These are phyloP conservation scores for Psittacus erithacus DNA, from an alignment of 2,113 vertebrate species.

Conservation along the genomic window DNA sequence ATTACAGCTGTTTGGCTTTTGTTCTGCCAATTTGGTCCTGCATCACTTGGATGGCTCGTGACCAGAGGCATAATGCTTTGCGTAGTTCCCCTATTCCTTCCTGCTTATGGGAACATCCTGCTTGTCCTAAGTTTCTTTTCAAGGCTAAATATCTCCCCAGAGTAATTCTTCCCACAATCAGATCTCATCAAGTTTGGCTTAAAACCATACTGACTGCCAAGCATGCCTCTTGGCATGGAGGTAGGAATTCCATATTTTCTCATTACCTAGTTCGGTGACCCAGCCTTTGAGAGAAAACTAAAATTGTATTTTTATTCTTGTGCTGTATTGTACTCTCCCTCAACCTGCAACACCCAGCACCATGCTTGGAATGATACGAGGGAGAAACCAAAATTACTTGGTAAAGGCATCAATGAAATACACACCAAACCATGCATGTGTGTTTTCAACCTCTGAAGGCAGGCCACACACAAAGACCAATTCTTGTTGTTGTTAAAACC, in stretches of 20 bases:
- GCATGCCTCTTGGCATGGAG: constrained; percentile 77
- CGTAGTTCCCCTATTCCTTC: constrained; percentile 83
- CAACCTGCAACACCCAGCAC: neutral
- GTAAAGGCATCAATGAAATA: neutral
- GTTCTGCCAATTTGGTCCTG: constrained; percentile 82
- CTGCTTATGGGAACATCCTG: constrained; percentile 78
- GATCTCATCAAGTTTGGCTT: constrained; percentile 81
- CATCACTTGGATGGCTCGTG: constrained; percentile 75
- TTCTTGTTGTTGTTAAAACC: rapidly evolving
- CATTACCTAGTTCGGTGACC: neutral
- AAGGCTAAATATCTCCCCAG: constrained; percentile 74
- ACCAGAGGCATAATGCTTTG: constrained; percentile 79
- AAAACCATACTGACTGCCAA: constrained; percentile 70
- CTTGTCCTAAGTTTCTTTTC: constrained; percentile 75
- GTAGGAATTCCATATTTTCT: constrained; percentile 20
- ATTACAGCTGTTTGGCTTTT: constrained; percentile 79
- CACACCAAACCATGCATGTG: neutral
- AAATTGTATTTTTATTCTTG: neutral
- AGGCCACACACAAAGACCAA: neutral
- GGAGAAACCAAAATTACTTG: neutral
- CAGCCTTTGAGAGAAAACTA: neutral
- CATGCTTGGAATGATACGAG: neutral
- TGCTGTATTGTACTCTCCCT: neutral
- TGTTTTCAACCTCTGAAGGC: neutral
- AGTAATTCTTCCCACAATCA: constrained; percentile 73